phyloP scores from a whole-genome alignment of 23 tunicate genomes.

The Styela plicata region DNA sequence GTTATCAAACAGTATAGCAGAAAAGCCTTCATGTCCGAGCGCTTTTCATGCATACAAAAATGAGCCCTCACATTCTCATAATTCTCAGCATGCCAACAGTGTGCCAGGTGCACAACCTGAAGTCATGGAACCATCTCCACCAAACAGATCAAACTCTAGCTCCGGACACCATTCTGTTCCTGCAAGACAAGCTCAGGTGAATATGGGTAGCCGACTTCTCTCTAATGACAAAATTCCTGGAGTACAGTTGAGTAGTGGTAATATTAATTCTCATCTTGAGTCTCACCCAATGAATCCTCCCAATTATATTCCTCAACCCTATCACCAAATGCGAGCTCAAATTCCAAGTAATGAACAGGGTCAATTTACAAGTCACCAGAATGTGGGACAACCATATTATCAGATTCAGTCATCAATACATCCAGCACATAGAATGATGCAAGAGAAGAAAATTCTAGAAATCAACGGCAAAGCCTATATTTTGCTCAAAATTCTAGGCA shows the following conservation, averaged over 20 bases:
- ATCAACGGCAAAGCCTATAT: constrained; percentile 42
- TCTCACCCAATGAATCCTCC: neutral
- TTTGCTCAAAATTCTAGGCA: constrained; percentile 40
- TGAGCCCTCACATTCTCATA: too few species aligned
- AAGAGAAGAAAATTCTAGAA: constrained; percentile 18
- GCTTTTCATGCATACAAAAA: neutral
- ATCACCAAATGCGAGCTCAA: neutral
- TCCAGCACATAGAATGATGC: neutral
- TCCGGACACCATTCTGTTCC: neutral
- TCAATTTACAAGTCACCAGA: neutral
- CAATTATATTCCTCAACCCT: neutral
- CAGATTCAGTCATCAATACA: neutral
- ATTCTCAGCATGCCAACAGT: neutral
- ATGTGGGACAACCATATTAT: neutral
- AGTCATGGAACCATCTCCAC: neutral
- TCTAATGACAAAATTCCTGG: neutral
- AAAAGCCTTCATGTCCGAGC: neutral
- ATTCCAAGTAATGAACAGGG: neutral
- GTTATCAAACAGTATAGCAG: neutral
- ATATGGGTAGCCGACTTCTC: neutral
- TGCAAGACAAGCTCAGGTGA: neutral
- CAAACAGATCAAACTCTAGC: neutral
- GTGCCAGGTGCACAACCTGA: neutral
- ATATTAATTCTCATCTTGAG: neutral
- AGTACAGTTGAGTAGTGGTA: neutral